Base-by-base conservation (phyloP, 2,113 vertebrate species). In the Corynorhinus townsendii region DNA sequence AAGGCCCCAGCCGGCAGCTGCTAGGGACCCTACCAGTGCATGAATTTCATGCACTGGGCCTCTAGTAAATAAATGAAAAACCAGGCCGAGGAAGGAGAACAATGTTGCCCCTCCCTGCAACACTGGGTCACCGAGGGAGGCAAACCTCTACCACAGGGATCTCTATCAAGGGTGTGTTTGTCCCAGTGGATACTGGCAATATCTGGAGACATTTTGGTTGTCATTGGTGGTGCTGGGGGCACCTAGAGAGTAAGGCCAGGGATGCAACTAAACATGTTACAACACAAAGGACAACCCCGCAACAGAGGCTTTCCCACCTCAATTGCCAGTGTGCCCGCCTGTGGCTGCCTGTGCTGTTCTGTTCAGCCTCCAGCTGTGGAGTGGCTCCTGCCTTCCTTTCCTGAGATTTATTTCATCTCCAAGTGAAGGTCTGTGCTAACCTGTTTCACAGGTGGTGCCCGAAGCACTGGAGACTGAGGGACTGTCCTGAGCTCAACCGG, bases 41-140 rank as follows among this genome's bases (percentile, higher is more conserved):
- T 26, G 26, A 28, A 62, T 62, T 62, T 62, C 10, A 2, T 62
- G 59, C 59, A 62, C 59, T 28, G 59, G 24, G 24, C 24, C 59
- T 62, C 59, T 28, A 28, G 59, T 11, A 62, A 62, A 62, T 56
- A 75, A 11, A 75, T 90, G 80, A 80, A 94, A 90, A 86, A 79
- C 7, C 38, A 45, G n/a, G 17, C 26, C n/a, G 59, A 93, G 22
- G 84, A 33, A 52, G 40, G 28, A 38, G 86, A 35, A 7, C 28
- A 43, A 4, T 26, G 5, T 30, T 56, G 47, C 1, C 45, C 73
- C 3, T 43, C 15, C 14, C 4, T 10, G 59, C 12, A 26, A 9
- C 26, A 38, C 28, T 47, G 49, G 22, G 7, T 54, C 54, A 26
- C 0, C 3, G 16, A 35, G 7, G 40, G 54, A 84, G 45, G 20